phyloP scores from a whole-genome alignment of 2,888 invertebrate genomes.

The Adineta ricciae region DNA sequence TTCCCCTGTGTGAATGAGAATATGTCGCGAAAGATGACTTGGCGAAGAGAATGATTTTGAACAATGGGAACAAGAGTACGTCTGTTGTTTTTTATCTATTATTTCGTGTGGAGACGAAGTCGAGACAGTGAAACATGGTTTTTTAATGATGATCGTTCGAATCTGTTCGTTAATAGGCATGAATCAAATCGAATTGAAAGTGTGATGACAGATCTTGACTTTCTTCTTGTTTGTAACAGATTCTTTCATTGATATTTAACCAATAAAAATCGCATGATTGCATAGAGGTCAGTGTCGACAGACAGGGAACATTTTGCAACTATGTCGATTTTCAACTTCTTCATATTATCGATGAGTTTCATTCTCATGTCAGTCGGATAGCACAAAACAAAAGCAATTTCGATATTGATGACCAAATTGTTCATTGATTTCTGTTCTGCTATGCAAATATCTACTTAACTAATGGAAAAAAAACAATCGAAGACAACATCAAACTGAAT shows the following conservation, averaged over 20 bases:
- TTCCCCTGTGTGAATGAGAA: not conserved
- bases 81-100: not conserved
- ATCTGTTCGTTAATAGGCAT: not conserved
- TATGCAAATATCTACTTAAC: not conserved
- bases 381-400: not conserved
- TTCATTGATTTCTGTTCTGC: not conserved
- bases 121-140: not conserved
- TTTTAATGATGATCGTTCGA: not conserved
- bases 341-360: too few relatives aligned
- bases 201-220: not conserved
- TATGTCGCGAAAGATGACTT: not conserved
- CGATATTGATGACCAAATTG: not conserved
- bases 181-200: not conserved
- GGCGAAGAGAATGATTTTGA: not conserved
- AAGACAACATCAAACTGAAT: not conserved
- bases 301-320: not conserved
- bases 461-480: not conserved
- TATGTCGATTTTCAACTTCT: too few relatives aligned
- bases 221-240: not conserved
- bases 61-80: not conserved
- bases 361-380: too few relatives aligned
- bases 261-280: not conserved
- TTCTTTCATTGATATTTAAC: not conserved
- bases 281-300: not conserved
- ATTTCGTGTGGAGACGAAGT: not conserved